phyloP scores from a whole-genome alignment of 2,888 invertebrate species.

The Ariolimax columbianus region DNA sequence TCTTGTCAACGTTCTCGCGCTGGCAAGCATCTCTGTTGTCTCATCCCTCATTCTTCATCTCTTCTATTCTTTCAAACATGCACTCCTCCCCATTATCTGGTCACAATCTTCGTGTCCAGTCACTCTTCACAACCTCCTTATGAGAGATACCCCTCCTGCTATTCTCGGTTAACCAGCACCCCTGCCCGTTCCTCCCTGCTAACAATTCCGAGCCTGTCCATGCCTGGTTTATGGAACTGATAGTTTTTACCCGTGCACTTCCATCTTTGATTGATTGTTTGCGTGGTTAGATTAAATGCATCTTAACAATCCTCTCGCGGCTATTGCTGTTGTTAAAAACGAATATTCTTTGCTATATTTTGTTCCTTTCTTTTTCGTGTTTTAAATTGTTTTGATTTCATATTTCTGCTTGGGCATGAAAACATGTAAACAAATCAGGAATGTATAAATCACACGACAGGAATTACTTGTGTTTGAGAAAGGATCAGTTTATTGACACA shows the following conservation, averaged over 20 bases:
- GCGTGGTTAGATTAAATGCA: constrained; percentile 37
- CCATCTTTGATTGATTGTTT: constrained; percentile 39
- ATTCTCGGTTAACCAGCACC: not conserved
- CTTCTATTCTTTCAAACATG: not conserved
- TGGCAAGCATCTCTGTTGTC: not conserved
- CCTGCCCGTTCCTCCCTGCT: not conserved
- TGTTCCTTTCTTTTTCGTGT: not conserved
- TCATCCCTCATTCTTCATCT: not conserved
- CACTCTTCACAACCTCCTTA: not conserved
- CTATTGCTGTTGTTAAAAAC: constrained; percentile 28
- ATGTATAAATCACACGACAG: not conserved
- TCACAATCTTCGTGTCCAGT: not conserved
- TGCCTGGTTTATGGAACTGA: constrained; percentile 24
- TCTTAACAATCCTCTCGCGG: constrained; percentile 16
- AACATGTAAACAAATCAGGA: constrained; percentile 23
- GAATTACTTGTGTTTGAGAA: not conserved
- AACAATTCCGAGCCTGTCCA: not conserved
- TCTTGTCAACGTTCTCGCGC: not conserved
- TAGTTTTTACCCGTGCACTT: constrained; percentile 30
- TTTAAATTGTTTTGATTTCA: constrained; percentile 25
- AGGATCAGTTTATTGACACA: not conserved
- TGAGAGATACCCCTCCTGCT: not conserved
- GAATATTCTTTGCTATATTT: constrained; percentile 13
- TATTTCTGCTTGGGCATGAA: constrained; percentile 27
- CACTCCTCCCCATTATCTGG: not conserved